Conservation (phyloP, 1,140 invertebrate species). For the Polypedilum vanderplanki region DNA sequence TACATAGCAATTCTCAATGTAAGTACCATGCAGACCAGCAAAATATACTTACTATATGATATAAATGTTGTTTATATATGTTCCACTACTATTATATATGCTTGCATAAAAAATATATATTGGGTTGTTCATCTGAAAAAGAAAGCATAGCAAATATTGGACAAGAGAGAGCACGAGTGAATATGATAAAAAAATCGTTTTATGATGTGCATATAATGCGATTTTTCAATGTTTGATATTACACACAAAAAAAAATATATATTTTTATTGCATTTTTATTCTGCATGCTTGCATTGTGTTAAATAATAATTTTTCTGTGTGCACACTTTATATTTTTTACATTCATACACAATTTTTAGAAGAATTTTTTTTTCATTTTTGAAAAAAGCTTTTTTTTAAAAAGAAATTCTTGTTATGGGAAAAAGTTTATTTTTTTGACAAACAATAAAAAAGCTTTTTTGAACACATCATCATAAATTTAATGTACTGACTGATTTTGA, state of each 20-base stretch:
- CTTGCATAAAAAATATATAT: not conserved
- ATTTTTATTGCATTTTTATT: constrained; percentile 13
- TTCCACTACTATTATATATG: not conserved
- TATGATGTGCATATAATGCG: constrained; percentile 17
- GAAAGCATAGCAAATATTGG: not conserved
- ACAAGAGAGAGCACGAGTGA: not conserved
- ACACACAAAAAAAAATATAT: not conserved
- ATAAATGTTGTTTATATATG: not conserved
- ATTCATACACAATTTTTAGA: too few relatives aligned
- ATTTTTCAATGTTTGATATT: constrained; percentile 4
- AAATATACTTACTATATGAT: not conserved
- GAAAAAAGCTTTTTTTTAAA: too few relatives aligned
- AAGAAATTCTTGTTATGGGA: too few relatives aligned
- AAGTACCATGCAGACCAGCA: constrained; percentile 22
- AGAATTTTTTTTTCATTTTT: too few relatives aligned
- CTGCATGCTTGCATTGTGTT: constrained; percentile 10
- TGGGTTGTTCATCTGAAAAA: not conserved
- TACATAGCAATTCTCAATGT: constrained; percentile 27
- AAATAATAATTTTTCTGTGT: not conserved
- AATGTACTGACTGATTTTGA: too few relatives aligned
- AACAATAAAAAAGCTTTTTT: too few relatives aligned
- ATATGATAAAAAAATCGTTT: constrained; percentile 20
- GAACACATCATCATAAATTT: too few relatives aligned
- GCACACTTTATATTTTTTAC: not conserved
- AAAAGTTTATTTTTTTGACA: too few relatives aligned